Evolutionary conservation across 2,888 invertebrate genomes (phyloP), one percentile per base, ranked within the genome.

Genomic region (Tiliacea aurago): DNA sequence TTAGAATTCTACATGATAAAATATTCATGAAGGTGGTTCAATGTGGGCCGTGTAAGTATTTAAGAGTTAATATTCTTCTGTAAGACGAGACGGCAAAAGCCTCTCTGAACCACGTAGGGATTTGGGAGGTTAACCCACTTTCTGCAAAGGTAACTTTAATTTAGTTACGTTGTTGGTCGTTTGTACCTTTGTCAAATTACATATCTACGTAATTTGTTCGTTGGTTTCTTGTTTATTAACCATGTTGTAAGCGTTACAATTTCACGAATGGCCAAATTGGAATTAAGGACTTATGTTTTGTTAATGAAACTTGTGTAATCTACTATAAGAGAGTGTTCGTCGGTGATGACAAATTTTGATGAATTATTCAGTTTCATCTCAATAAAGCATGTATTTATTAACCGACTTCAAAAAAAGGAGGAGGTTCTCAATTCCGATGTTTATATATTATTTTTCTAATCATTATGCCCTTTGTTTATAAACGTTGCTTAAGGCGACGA

Each of bases 181-280:
- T 86, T 88, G 84, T 89, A 84, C 85, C 88, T 86, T 84, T 85
- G 86, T 88, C 85, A 87, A 88, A 87, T 87, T 87, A 87, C 80
- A 82, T 83, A 86, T 85, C 79, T 81, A 80, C 78, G 80, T 86
- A 85, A 83, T 81, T 84, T 56, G 79, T 87, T 86, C 55, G 74
- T 76, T 70, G 73, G 56, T 72, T 89, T 77, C 78, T 83, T 86
- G 83, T 87, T 83, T 87, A 78, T 83, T 85, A 83, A 84, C 76
- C 70, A 63, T 66, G 67, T 65, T 75, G 62, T 75, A 72, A 67
- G 64, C 61, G 70, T 76, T 70, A 73, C 61, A 74, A 62, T 83
- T 81, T 81, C 65, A 69, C 61, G 49, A 73, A 65, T 61, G 70
- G 20, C 18, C 18, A 78, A 69, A 83, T 78, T 83, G 62, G 49